Conservation (phyloP, 1,140 invertebrate genomes). For the Agrypnia vestita region DNA sequence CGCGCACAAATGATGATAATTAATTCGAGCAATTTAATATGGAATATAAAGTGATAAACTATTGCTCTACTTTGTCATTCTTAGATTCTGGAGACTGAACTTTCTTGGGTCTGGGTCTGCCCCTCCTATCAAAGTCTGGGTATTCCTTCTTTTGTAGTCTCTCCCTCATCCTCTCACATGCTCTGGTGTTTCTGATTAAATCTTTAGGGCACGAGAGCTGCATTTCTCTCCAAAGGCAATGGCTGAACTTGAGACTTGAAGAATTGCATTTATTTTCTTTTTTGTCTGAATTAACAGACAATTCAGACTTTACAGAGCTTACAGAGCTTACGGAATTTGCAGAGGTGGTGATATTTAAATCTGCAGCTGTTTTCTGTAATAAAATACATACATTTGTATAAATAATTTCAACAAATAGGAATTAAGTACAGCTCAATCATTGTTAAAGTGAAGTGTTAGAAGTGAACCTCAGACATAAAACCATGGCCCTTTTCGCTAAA, state of each 20-base stretch:
- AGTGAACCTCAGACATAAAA: too few relatives aligned
- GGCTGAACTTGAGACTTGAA: slow-evolving; percentile 63
- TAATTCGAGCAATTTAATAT: too few relatives aligned
- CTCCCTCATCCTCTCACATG: slow-evolving; percentile 63
- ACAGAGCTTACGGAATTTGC: too few relatives aligned
- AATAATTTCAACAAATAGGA: too few relatives aligned
- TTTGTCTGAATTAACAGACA: slow-evolving; percentile 3
- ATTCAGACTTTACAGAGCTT: too few relatives aligned
- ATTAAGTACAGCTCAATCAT: too few relatives aligned
- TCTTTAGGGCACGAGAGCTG: slow-evolving; percentile 66
- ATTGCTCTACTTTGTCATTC: slow-evolving; percentile 9
- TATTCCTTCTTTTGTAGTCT: slow-evolving; percentile 62
- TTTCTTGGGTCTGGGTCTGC: slow-evolving; percentile 13
- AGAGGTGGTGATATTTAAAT: too few relatives aligned
- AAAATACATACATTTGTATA: too few relatives aligned
- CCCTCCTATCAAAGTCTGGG: slow-evolving; percentile 47
- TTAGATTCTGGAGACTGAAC: neutral
- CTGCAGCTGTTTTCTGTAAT: too few relatives aligned
- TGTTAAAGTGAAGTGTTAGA: too few relatives aligned
- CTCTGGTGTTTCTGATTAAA: slow-evolving; percentile 63
- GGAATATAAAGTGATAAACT: neutral
- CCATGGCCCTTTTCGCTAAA: too few relatives aligned
- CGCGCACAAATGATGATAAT: too few relatives aligned
- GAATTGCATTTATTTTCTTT: slow-evolving; percentile 63
- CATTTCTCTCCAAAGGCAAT: slow-evolving; percentile 66